A percentile compares a stretch with the other conserved stretches of the same genome.
phyloP scores from a whole-genome alignment of 2,888 invertebrate genomes.

The Amphimallon solstitiale region DNA sequence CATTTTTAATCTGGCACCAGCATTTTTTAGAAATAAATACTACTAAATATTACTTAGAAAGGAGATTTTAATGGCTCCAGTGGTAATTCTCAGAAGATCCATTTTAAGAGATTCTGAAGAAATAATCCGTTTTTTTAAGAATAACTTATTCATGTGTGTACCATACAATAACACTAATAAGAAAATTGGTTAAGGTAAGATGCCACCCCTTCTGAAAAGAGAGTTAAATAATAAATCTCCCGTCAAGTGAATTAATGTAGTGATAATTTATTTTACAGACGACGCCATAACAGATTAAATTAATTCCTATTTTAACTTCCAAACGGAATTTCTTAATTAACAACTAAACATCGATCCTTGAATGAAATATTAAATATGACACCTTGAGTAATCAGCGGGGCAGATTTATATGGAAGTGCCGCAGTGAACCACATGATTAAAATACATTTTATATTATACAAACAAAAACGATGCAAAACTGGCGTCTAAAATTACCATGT shows the following conservation, averaged over 20 bases:
- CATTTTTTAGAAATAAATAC: too few relatives aligned
- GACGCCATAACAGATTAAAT: slow-evolving; percentile 33
- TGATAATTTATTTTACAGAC: slow-evolving; percentile 34
- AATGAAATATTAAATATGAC: slow-evolving; percentile 21
- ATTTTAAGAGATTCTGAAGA: too few relatives aligned
- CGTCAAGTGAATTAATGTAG: slow-evolving; percentile 19
- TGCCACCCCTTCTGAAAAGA: neutral
- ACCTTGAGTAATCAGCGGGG: slow-evolving; percentile 6
- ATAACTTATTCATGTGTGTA: too few relatives aligned
- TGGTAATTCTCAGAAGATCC: too few relatives aligned
- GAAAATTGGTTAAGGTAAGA: neutral
- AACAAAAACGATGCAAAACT: slow-evolving; percentile 1
- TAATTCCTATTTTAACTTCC: slow-evolving; percentile 29
- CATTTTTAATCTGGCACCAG: too few relatives aligned
- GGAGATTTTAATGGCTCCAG: too few relatives aligned
- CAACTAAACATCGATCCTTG: slow-evolving; percentile 23
- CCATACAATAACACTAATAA: too few relatives aligned
- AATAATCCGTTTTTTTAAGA: too few relatives aligned
- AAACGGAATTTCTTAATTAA: slow-evolving; percentile 33
- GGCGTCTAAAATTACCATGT: slow-evolving; percentile 9
- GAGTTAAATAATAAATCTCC: slow-evolving; percentile 20
- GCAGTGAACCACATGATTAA: neutral
- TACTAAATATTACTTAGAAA: too few relatives aligned
- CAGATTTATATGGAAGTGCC: slow-evolving; percentile 5
- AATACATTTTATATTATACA: neutral